Conservation (phyloP, 2,888 invertebrate genomes). For the Thymelicus lineola region DNA sequence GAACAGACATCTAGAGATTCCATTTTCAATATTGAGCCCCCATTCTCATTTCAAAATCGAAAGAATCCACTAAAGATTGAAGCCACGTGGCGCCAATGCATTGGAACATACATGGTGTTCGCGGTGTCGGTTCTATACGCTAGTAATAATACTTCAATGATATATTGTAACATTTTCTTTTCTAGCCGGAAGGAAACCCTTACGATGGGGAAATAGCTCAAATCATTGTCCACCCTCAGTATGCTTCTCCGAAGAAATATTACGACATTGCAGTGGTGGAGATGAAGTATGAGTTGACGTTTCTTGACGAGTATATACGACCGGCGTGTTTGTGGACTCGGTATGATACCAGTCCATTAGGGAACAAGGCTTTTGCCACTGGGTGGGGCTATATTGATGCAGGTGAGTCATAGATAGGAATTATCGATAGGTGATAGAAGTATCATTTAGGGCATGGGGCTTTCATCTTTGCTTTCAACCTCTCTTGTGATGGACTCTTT, state of each 20-base stretch:
- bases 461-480: too few species aligned
- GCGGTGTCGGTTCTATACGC: too few species aligned
- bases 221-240: slow-evolving; percentile 45
- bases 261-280: slow-evolving; percentile 46
- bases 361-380: not conserved
- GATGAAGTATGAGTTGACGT: slow-evolving; percentile 23
- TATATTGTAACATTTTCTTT: not conserved
- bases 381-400: slow-evolving; percentile 40
- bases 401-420: slow-evolving; percentile 40
- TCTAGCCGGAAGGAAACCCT: not conserved
- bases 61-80: too few species aligned
- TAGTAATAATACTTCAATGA: too few species aligned
- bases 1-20: too few species aligned
- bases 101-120: too few species aligned
- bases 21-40: too few species aligned
- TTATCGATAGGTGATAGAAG: too few species aligned
- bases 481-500: too few species aligned
- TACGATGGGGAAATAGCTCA: slow-evolving; percentile 36
- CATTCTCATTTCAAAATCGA: too few species aligned
- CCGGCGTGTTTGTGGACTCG: slow-evolving; percentile 30
- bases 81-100: too few species aligned
- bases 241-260: slow-evolving; percentile 47
- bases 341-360: slow-evolving; percentile 16
- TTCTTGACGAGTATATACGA: slow-evolving; percentile 8
- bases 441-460: too few species aligned